Evolutionary conservation across 2,797 vertebrate genomes (phyloP).

Genomic region (Pseudomugil gertrudae): DNA sequence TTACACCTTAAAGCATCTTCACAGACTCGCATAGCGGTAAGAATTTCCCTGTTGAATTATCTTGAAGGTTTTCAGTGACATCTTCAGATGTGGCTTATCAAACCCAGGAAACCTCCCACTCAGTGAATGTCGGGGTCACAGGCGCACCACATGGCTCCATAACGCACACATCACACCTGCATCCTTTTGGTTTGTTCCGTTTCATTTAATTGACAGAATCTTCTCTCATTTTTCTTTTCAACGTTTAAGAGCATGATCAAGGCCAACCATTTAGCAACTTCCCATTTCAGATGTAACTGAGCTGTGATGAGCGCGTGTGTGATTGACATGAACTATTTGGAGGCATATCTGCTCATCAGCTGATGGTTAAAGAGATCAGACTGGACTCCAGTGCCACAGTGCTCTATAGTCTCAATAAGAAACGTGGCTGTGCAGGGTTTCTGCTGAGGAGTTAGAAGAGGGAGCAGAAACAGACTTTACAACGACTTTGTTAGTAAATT

Average conservation of each 20-base stretch:
- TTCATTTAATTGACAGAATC: background rate
- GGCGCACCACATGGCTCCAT: slow-evolving; percentile 54
- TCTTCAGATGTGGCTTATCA: slow-evolving; percentile 5
- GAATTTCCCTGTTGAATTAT: slow-evolving; percentile 28
- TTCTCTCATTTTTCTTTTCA: background rate
- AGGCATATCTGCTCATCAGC: background rate
- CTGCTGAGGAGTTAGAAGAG: slow-evolving; percentile 30
- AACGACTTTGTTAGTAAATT: slow-evolving; percentile 24
- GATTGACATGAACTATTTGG: slow-evolving; percentile 17
- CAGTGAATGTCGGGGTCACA: slow-evolving; percentile 23
- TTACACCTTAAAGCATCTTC: slow-evolving; percentile 79
- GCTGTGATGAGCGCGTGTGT: slow-evolving; percentile 23
- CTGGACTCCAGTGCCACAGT: background rate
- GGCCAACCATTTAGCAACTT: slow-evolving; percentile 55
- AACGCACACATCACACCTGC: slow-evolving; percentile 25
- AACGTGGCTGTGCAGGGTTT: slow-evolving; percentile 41
- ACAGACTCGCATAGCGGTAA: slow-evolving; percentile 87
- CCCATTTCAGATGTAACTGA: slow-evolving; percentile 13
- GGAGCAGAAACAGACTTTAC: slow-evolving; percentile 11
- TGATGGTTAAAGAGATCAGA: background rate
- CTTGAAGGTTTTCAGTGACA: background rate
- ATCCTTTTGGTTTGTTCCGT: background rate
- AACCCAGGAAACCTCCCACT: slow-evolving; percentile 2
- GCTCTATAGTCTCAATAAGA: slow-evolving; percentile 7
- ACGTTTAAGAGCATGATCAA: background rate